phyloP scores from a whole-genome alignment of 2,113 vertebrate species.

The Toxostoma redivivum region DNA sequence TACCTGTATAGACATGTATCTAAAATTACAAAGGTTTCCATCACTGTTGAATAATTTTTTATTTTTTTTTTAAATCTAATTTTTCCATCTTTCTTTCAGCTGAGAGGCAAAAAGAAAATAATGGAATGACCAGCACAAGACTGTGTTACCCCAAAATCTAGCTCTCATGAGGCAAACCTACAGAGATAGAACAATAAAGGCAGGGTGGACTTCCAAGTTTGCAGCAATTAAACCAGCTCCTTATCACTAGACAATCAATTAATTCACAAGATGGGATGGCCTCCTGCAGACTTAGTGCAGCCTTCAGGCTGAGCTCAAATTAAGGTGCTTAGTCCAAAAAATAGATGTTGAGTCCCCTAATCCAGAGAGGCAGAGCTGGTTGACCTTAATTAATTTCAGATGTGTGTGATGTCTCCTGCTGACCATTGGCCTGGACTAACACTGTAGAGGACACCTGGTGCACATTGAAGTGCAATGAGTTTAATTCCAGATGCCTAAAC shows the following conservation, averaged over 20 bases:
- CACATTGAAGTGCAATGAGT: not conserved
- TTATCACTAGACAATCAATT: not conserved
- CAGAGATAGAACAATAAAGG: not conserved
- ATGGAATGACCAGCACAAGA: not conserved
- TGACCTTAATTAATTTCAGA: not conserved
- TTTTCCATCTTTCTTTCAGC: not conserved
- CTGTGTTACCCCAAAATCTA: accelerated
- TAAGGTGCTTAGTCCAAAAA: not conserved
- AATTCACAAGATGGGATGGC: not conserved
- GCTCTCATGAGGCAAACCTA: not conserved
- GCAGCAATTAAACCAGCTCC: not conserved
- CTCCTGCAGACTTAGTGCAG: not conserved
- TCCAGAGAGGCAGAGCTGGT: not conserved
- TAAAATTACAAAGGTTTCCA: not conserved
- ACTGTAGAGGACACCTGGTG: accelerated
- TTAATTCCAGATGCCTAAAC: not conserved
- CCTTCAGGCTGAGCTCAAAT: not conserved
- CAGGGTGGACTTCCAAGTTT: not conserved
- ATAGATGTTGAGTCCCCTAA: accelerated
- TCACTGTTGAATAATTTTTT: not conserved
- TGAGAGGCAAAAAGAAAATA: not conserved
- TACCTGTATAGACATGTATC: not conserved
- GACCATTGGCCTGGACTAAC: not conserved
- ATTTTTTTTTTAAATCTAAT: not conserved
- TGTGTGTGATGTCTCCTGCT: not conserved